A percentile compares a stretch with the other conserved stretches of the same genome.
Evolutionary conservation across 2,113 vertebrate species (phyloP).

Genomic region (Lepisosteus osseus): DNA sequence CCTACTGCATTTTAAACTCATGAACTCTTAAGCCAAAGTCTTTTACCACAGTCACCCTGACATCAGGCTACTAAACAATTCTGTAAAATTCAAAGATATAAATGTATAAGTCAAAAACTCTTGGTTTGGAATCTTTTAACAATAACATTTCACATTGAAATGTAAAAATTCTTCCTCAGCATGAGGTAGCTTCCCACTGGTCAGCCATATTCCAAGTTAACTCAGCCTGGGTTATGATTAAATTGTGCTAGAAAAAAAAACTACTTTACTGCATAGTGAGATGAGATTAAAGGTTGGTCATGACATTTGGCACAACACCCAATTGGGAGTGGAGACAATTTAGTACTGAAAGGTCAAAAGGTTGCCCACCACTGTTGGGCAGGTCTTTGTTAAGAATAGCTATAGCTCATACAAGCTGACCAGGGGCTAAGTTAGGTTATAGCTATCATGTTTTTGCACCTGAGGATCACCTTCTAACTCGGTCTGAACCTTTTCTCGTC

Average conservation of each 20-base stretch:
- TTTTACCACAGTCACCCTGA: too few species aligned
- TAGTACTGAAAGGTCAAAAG: slow-evolving; percentile 47
- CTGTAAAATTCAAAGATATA: not conserved
- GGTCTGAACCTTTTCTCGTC: too few species aligned
- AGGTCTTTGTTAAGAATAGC: not conserved
- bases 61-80: too few species aligned
- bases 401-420: slow-evolving; percentile 7
- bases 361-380: slow-evolving; percentile 30
- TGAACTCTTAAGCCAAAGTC: too few species aligned
- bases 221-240: not conserved
- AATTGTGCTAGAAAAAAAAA: not conserved
- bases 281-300: slow-evolving; percentile 53
- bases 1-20: too few species aligned
- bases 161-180: not conserved
- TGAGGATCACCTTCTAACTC: too few species aligned
- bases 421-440: slow-evolving; percentile 22
- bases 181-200: not conserved
- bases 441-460: not conserved
- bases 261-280: slow-evolving; percentile 22
- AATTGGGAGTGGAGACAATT: slow-evolving; percentile 51
- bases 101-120: not conserved
- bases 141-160: not conserved
- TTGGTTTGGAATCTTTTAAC: too few species aligned
- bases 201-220: not conserved
- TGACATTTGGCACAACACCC: slow-evolving; percentile 60